Evolutionary conservation across 2,888 invertebrate species (phyloP).

Genomic region (Cryptocheilus praepositus): DNA sequence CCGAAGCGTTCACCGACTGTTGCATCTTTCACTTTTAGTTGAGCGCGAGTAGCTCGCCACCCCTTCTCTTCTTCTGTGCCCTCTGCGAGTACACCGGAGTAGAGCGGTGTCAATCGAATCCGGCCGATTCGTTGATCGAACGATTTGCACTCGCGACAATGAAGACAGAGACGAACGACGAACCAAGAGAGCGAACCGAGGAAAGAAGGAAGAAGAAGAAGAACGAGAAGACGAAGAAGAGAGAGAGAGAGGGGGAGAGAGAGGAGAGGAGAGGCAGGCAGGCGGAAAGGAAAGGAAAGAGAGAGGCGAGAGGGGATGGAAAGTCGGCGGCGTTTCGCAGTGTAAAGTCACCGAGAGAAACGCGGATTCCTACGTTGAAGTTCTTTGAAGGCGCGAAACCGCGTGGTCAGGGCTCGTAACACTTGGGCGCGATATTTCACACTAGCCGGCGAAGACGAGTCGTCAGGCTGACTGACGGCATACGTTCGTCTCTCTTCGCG

Average conservation of each 20-base stretch:
- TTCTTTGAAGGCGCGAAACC: constrained; percentile 26
- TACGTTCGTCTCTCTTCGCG: constrained; percentile 55
- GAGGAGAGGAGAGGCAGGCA: not conserved
- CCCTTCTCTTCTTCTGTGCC: not conserved
- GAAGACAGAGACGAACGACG: not conserved
- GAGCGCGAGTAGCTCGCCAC: too few relatives aligned
- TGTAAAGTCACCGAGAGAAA: constrained; percentile 20
- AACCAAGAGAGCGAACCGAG: not conserved
- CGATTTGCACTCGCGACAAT: too few relatives aligned
- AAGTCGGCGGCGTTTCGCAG: constrained; percentile 24
- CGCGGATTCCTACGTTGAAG: constrained; percentile 25
- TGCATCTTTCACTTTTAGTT: constrained; percentile 50
- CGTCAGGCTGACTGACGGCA: constrained; percentile 49
- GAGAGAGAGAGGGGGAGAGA: too few relatives aligned
- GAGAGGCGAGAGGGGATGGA: constrained; percentile 33
- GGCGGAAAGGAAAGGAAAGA: constrained; percentile 8
- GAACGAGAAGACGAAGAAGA: not conserved
- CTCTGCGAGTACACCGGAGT: not conserved
- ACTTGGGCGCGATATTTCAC: constrained; percentile 75
- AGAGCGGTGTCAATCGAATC: not conserved
- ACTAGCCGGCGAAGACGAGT: constrained; percentile 68
- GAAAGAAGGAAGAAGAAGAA: not conserved
- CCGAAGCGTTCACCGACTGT: constrained; percentile 42
- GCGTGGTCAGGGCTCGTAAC: constrained; percentile 66
- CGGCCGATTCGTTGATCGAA: constrained; percentile 1